Conservation (phyloP, 30 jellyfish, hydroid and myxozoan genomes). For the Chironex yamaguchii region DNA sequence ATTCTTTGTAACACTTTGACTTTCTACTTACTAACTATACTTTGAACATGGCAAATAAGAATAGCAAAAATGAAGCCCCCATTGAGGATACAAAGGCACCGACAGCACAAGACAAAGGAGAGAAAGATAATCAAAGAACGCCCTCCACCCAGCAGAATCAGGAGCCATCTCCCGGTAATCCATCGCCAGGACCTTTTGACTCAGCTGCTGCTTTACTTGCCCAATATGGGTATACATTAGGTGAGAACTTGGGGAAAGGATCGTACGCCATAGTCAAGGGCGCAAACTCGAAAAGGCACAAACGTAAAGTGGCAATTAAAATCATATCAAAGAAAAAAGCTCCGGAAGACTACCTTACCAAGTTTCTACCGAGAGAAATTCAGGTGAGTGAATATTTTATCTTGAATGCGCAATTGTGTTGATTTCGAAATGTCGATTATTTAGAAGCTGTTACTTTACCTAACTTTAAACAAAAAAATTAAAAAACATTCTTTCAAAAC, state of each 20-base stretch:
- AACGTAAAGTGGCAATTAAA: constrained; percentile 87
- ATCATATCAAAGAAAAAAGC: constrained; percentile 98
- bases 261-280: constrained; percentile 93
- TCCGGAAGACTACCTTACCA: constrained; percentile 94
- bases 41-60: neutral
- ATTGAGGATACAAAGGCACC: neutral
- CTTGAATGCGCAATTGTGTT: too few species aligned
- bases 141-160: constrained; percentile 14
- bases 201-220: constrained; percentile 96
- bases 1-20: too few species aligned
- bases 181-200: constrained; percentile 91
- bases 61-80: neutral
- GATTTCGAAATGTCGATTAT: too few species aligned
- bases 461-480: too few species aligned
- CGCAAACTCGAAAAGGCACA: constrained; percentile 93
- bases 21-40: neutral
- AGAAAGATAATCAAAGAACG: neutral
- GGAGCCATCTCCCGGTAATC: constrained; percentile 5
- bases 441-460: too few species aligned
- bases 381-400: too few species aligned
- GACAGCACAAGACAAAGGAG: neutral
- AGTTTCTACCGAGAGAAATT: constrained; percentile 94
- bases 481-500: too few species aligned
- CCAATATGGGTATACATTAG: constrained; percentile 92
- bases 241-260: constrained; percentile 96